Evolutionary conservation across 2,113 vertebrate species (phyloP).

Genomic region (Madoqua kirkii): DNA sequence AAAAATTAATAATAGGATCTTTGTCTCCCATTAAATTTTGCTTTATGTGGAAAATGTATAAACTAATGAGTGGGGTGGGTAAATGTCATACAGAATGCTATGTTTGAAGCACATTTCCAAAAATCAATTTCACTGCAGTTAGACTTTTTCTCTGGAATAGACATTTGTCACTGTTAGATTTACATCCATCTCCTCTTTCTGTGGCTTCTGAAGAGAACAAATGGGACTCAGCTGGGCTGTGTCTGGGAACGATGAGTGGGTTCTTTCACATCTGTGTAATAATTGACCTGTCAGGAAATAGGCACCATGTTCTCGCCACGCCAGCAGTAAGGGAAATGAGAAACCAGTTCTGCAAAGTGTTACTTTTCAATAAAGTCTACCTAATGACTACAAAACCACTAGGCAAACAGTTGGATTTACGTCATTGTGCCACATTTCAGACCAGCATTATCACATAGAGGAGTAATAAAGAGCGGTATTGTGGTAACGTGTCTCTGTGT

Average conservation of each 20-base stretch:
- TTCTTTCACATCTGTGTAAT: constrained; percentile 82
- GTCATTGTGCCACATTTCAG: constrained; percentile 42
- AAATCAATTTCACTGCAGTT: constrained; percentile 74
- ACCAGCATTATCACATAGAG: constrained; percentile 37
- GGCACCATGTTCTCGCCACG: constrained; percentile 78
- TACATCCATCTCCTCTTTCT: constrained; percentile 84
- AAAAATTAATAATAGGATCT: background rate
- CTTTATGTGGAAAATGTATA: background rate
- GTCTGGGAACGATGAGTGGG: constrained; percentile 83
- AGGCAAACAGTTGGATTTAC: constrained; percentile 74
- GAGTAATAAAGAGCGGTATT: background rate
- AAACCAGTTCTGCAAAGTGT: constrained; percentile 81
- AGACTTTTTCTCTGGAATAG: constrained; percentile 79
- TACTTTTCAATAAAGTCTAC: constrained; percentile 80
- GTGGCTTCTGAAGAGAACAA: constrained; percentile 80
- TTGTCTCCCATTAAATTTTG: background rate
- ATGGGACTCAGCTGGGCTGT: constrained; percentile 79
- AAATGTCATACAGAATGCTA: constrained; percentile 48
- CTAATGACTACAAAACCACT: constrained; percentile 77
- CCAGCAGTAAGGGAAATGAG: constrained; percentile 85
- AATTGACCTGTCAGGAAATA: constrained; percentile 94
- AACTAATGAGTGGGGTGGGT: accelerated
- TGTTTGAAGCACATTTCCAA: constrained; percentile 60
- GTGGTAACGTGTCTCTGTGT: background rate
- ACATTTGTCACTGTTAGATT: constrained; percentile 82